These are phyloP conservation scores for Dynastes maya DNA, from an alignment of 2,888 invertebrate genomes.

Conservation along the genomic window DNA sequence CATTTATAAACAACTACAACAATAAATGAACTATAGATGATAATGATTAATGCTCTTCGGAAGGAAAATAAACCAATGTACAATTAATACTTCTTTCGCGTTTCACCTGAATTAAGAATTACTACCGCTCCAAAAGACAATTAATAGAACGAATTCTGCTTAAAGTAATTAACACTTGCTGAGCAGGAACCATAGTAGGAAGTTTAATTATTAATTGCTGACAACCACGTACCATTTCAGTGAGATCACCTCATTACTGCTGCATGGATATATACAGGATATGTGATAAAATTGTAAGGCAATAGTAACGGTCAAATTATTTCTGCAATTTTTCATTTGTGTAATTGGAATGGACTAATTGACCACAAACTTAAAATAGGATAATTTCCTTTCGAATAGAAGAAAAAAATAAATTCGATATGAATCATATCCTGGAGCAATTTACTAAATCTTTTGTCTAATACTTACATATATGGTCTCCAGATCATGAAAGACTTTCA, in stretches of 20 bases:
- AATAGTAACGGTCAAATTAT: constrained; percentile 2
- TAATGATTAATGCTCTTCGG: no score
- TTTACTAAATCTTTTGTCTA: no score
- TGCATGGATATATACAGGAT: no score
- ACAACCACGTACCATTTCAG: background rate
- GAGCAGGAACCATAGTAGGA: constrained; percentile 11
- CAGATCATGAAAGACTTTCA: no score
- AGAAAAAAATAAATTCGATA: background rate
- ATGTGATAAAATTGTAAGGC: background rate
- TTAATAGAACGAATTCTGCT: no score
- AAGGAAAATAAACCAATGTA: no score
- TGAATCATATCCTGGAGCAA: constrained; percentile 2
- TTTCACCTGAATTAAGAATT: no score
- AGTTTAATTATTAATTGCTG: background rate
- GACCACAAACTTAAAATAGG: background rate
- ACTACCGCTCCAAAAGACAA: no score
- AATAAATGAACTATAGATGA: no score
- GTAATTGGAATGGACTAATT: background rate
- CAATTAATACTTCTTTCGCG: no score
- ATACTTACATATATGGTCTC: no score
- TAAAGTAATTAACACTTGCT: background rate
- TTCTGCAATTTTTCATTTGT: background rate
- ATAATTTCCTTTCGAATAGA: background rate
- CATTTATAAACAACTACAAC: no score
- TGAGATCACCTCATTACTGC: background rate